Base-by-base conservation (phyloP, 2,113 vertebrate genomes). In the Plecturocebus donacophilus region DNA sequence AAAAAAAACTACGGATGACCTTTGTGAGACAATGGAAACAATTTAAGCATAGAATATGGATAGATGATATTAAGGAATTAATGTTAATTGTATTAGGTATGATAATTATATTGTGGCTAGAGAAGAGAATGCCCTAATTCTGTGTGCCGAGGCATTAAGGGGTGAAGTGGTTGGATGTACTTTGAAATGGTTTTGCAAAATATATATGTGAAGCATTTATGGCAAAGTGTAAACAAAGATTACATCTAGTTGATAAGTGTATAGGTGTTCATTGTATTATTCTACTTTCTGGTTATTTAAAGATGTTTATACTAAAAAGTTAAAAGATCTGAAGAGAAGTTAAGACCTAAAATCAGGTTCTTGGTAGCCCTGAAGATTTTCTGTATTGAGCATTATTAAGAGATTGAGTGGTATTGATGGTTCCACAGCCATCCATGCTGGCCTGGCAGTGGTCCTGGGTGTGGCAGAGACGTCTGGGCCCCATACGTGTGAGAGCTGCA, bases 381-480 rank as follows among this genome's bases (percentile, higher is more conserved):
- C 21, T 19, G 14, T 12, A 40, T 38, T 52, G 35, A 49, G 25
- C 6, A 2, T 21, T 81, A 58, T 8, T 11, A 3, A 61, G 71
- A n/a, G 89, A 75, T 19, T 42, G 32, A 16, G n/a, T 6, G 80
- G 8, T 8, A 5, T 6, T 0, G 14, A 3, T 0, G 6, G 47
- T 16, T 21, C 82, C 27, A 0, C 32, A 17, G 66, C 1, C 2
- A 1, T 64, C 6, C 6, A 2, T 2, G 27, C n/a, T 27, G 30
- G 49, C 19, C 80, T 9, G 9, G 79, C 32, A 40, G 40, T 17
- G 17, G n/a, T n/a, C 27, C 40, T 3, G 27, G 42, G 21, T 0
- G 1, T 2, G 76, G 91, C 35, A 8, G 27, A 21, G 87, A 19
- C 14, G 0, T 6, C 0, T 3, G 52, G 82, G 30, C 4, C 32